Evolutionary conservation across 2,113 vertebrate species (phyloP).

Genomic region (Pachypanchax playfairii): DNA sequence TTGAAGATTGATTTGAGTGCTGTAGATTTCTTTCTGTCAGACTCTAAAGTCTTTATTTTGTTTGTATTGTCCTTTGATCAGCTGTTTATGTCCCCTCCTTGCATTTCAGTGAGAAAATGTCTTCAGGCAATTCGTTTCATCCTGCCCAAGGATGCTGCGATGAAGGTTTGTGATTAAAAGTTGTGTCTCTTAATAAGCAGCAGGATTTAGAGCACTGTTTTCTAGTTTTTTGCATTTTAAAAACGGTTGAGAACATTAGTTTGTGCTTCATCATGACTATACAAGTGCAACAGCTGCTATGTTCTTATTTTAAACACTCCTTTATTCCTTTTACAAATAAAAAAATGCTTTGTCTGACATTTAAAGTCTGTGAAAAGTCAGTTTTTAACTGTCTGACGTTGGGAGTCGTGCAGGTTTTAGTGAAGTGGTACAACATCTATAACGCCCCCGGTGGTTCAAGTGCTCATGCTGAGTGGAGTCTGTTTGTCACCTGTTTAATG

Average conservation of each 20-base stretch:
- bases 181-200: too few relatives aligned
- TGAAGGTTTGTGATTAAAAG: constrained; percentile 82
- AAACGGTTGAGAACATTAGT: too few relatives aligned
- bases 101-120: constrained; percentile 88
- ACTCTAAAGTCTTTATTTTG: background rate
- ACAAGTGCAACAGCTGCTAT: too few relatives aligned
- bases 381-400: background rate
- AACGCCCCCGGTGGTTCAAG: constrained; percentile 93
- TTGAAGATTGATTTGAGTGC: too few relatives aligned
- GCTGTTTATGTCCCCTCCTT: background rate
- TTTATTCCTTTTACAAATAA: background rate
- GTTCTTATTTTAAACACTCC: background rate
- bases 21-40: background rate
- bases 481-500: constrained; percentile 95
- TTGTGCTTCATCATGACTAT: too few relatives aligned
- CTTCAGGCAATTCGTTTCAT: constrained; percentile 90
- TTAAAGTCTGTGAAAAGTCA: background rate
- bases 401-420: constrained; percentile 70
- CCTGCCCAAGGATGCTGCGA: constrained; percentile 91
- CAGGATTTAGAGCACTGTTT: too few relatives aligned
- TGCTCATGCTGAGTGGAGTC: constrained; percentile 92
- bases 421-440: constrained; percentile 97
- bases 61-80: background rate
- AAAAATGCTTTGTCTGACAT: too few relatives aligned
- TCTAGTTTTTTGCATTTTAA: too few relatives aligned